phyloP scores from a whole-genome alignment of 1,140 invertebrate genomes.

The Hormaphis cornu region DNA sequence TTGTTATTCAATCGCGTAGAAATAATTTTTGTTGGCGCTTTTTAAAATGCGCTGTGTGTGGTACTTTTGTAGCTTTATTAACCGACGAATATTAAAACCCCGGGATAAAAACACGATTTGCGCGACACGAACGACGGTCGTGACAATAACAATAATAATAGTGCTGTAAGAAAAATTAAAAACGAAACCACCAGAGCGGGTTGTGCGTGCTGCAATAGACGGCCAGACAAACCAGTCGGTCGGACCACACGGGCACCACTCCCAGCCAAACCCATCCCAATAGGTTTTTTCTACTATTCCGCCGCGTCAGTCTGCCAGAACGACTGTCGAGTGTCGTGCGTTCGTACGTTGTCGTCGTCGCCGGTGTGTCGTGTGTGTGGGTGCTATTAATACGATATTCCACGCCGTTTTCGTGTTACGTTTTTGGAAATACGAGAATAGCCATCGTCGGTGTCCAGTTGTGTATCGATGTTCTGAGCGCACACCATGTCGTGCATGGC shows the following conservation, averaged over 20 bases:
- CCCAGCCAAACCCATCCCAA: slow-evolving; percentile 9
- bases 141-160: too few relatives aligned
- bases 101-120: too few relatives aligned
- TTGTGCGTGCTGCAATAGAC: slow-evolving; percentile 4
- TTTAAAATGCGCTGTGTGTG: too few relatives aligned
- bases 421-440: too few relatives aligned
- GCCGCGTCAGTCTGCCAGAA: not conserved
- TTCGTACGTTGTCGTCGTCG: not conserved
- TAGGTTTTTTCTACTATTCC: not conserved
- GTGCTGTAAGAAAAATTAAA: not conserved
- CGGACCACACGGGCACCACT: slow-evolving; percentile 12
- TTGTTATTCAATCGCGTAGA: too few relatives aligned
- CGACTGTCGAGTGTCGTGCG: not conserved
- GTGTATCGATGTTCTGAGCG: not conserved
- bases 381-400: too few relatives aligned
- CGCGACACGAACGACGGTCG: too few relatives aligned
- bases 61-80: too few relatives aligned
- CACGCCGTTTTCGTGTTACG: not conserved
- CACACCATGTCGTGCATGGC: slow-evolving; percentile 7
- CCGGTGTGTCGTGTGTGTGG: not conserved
- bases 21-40: too few relatives aligned
- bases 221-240: not conserved
- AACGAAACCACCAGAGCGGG: slow-evolving; percentile 9
- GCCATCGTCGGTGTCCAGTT: not conserved
- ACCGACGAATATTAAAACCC: too few relatives aligned